phyloP scores from a whole-genome alignment of 2,113 vertebrate genomes.

The Prinia subflava region DNA sequence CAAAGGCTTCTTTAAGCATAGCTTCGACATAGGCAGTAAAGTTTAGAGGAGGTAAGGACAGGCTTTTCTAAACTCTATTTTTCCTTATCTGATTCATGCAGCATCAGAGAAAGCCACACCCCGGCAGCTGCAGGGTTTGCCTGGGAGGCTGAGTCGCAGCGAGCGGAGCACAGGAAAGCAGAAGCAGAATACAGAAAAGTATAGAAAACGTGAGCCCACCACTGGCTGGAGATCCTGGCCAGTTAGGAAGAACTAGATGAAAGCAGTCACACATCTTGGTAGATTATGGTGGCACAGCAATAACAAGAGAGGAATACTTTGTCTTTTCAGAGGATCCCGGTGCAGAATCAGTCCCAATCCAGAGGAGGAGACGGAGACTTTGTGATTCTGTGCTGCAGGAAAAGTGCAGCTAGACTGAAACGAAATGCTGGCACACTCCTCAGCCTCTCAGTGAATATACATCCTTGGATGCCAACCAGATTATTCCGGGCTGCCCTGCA shows the following conservation, averaged over 20 bases:
- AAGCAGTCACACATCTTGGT: conserved; percentile 98
- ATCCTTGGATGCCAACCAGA: conserved; percentile 78
- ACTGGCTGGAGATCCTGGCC: conserved; percentile 91
- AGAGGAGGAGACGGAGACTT: conserved; percentile 51
- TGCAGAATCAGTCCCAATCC: conserved; percentile 49
- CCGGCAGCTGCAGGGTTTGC: conserved; percentile 65
- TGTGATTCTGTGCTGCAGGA: conserved; percentile 62
- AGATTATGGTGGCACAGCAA: conserved; percentile 54
- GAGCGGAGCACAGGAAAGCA: conserved; percentile 63
- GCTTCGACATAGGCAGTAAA: conserved; percentile 1
- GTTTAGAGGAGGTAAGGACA: conserved; percentile 31
- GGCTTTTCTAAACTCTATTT: conserved; percentile 52
- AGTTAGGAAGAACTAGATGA: conserved; percentile 96
- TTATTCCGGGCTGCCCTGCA: conserved; percentile 72
- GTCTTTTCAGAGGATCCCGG: conserved; percentile 58
- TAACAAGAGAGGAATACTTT: conserved; percentile 42
- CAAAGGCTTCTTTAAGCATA: conserved; percentile 35
- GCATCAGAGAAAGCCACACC: conserved; percentile 72
- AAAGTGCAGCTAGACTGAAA: conserved; percentile 73
- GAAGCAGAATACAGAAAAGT: conserved; percentile 62
- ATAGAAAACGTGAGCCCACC: conserved; percentile 85
- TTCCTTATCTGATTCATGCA: conserved; percentile 68
- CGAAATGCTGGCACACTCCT: conserved; percentile 71
- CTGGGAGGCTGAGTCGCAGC: conserved; percentile 24
- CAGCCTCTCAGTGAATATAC: conserved; percentile 71